Percentiles rank a stretch among this genome's conserved stretches.
These are phyloP conservation scores for Struthio camelus DNA, from an alignment of 2,113 vertebrate species.

Conservation along the genomic window DNA sequence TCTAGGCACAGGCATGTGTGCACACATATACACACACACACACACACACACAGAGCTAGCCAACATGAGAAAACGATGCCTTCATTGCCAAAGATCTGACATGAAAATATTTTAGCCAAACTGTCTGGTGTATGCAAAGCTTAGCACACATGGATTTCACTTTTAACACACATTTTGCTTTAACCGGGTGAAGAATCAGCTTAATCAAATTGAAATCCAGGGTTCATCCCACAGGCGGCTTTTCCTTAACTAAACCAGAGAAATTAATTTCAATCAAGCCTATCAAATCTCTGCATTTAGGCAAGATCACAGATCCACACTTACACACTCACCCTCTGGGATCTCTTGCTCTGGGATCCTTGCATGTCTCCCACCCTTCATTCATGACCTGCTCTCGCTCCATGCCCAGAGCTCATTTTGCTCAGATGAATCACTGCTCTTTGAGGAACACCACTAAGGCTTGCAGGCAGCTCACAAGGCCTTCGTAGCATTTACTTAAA, in stretches of 20 bases:
- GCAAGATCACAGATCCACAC: background rate
- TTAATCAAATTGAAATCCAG: background rate
- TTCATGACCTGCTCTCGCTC: background rate
- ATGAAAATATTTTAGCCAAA: background rate
- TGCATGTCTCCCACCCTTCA: background rate
- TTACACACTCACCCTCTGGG: background rate
- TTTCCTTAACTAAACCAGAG: background rate
- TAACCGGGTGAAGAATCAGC: background rate
- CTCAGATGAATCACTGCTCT: background rate
- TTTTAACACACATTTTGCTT: background rate
- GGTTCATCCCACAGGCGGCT: background rate
- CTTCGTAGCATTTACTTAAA: background rate
- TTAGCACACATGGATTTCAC: background rate
- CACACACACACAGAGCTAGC: background rate
- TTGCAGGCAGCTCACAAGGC: background rate
- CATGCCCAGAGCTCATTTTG: background rate
- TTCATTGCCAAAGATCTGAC: background rate
- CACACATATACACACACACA: background rate
- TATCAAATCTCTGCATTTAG: background rate
- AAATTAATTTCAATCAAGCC: background rate
- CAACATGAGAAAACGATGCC: background rate
- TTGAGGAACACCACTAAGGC: background rate
- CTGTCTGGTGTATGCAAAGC: rapidly evolving
- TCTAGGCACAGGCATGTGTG: background rate
- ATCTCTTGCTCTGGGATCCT: background rate